Evolutionary conservation across 2,113 vertebrate genomes (phyloP), one percentile per base, ranked within the genome.

Genomic region (Nothocercus nigrocapillus): DNA sequence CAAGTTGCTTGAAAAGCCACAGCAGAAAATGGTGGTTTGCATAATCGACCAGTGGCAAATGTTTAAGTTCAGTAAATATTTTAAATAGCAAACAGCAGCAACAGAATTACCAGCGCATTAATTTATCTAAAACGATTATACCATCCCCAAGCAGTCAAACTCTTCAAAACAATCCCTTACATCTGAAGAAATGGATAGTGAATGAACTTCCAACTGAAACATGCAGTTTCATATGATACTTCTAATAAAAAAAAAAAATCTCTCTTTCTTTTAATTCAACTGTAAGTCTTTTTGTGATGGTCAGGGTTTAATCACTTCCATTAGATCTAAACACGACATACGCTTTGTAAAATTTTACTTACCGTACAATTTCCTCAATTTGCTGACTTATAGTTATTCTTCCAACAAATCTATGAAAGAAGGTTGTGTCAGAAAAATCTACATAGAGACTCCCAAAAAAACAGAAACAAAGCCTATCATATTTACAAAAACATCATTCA

Each of bases 311-410:
- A 70, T 9, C 38, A 68, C 4, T 32, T 36, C 42, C 47, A 42
- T 0, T 1, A 28, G 9, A 45, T 59, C 53, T 72, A 59, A 85
- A 76, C 5, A 49, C 76, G 16, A 28, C 11, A 17, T 21, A 40
- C 25, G 14, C 8, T 38, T 82, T 7, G 25, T 0, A 64, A 59
- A 59, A n/a, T 36, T 93, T 87, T 49, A 94, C 98, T 98, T 98
- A 99, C 99, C 99, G 98, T 86, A 99, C 99, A 20, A 99, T 98
- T 97, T 99, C 99, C 93, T 99, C 99, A 80, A 97, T 98, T 38
- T 99, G 98, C 13, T 99, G 98, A 89, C 97, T 99, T 96, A 99
- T 82, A 20, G 98, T 99, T 94, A 99, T 98, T 95, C 99, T 98
- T 82, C 99, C 99, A 84, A 99, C 98, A 97, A 99, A 99, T 97